Evolutionary conservation across 2,888 invertebrate genomes (phyloP).

Genomic region (Mesoligia furuncula): DNA sequence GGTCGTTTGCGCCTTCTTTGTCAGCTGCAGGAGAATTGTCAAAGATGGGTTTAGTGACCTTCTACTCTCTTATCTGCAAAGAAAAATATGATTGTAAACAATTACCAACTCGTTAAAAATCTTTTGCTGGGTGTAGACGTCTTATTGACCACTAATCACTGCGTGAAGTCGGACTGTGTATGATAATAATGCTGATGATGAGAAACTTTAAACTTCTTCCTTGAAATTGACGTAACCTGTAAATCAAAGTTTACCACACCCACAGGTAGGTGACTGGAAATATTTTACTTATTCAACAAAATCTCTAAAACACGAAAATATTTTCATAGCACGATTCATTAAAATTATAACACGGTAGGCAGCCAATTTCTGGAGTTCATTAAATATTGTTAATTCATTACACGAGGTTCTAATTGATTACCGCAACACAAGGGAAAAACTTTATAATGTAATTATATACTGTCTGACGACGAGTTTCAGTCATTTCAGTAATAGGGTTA

Average conservation of each 20-base stretch:
- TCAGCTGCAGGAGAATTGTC: neutral
- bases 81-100: too few relatives aligned
- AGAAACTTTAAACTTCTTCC: neutral
- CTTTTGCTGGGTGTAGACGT: neutral
- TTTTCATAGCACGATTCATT: conserved; percentile 11
- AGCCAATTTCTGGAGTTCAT: conserved; percentile 36
- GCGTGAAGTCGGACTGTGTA: neutral
- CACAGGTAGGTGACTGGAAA: neutral
- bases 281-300: neutral
- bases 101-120: neutral
- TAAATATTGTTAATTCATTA: conserved; percentile 47
- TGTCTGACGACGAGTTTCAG: conserved; percentile 19
- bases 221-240: neutral
- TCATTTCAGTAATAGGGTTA: conserved; percentile 25
- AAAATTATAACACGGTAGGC: conserved; percentile 1
- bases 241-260: neutral
- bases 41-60: neutral
- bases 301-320: neutral
- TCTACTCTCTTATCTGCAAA: neutral
- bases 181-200: neutral
- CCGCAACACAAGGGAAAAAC: conserved; percentile 46
- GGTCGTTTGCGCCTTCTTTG: neutral
- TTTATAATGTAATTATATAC: conserved; percentile 53
- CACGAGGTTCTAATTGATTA: conserved; percentile 35
- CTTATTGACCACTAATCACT: too few relatives aligned